Percentiles rank a stretch among this genome's conserved stretches.
These are phyloP conservation scores for Tetramorium simillimum DNA, from an alignment of 1,140 invertebrate genomes.

Conservation along the genomic window DNA sequence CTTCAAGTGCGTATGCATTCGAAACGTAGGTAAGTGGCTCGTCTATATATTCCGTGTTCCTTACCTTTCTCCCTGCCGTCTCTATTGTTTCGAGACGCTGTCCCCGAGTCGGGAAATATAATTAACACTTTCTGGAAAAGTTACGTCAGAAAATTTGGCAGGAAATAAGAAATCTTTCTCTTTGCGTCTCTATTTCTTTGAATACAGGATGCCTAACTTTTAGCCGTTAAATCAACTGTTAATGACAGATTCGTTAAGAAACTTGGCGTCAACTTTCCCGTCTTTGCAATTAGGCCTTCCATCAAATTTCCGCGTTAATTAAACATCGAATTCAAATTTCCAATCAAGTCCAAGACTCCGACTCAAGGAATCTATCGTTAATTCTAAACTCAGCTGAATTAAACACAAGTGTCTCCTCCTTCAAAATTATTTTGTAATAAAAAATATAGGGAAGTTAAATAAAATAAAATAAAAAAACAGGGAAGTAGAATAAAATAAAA, in stretches of 20 bases:
- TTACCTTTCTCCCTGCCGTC: not conserved
- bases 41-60: not conserved
- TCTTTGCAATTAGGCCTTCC: constrained; percentile 26
- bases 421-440: constrained; percentile 7
- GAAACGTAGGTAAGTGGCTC: not conserved
- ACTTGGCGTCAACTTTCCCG: constrained; percentile 1
- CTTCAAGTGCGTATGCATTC: constrained; percentile 31
- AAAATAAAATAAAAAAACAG: not conserved
- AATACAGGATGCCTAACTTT: not conserved
- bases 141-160: not conserved
- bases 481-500: not conserved
- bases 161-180: not conserved
- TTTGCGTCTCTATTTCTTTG: not conserved
- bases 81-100: not conserved
- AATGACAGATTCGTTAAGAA: constrained; percentile 40
- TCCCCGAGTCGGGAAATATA: not conserved
- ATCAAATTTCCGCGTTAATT: constrained; percentile 39
- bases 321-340: constrained; percentile 44
- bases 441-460: not conserved
- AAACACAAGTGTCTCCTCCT: not conserved
- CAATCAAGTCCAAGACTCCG: not conserved
- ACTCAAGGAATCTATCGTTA: not conserved
- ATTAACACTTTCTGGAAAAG: not conserved
- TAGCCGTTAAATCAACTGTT: constrained; percentile 16
- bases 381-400: constrained; percentile 1